Evolutionary conservation across 2,888 invertebrate genomes (phyloP), one percentile per base, ranked within the genome.

Genomic region (Eurytoma californica): DNA sequence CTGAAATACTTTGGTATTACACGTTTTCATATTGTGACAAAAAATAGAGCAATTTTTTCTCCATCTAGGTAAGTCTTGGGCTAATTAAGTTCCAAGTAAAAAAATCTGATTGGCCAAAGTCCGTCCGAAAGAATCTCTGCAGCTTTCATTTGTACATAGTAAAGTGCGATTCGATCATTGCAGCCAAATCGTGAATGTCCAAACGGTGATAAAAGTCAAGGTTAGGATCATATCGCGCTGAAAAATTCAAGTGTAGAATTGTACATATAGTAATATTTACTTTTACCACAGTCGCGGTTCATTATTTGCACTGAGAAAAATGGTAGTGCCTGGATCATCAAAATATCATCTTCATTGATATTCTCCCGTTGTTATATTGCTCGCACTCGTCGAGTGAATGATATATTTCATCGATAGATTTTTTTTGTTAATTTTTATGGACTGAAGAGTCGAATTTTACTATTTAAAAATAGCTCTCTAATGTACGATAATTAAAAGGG

Each of bases 121-220:
- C 89, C 90, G 89, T 90, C 90, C 89, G 86, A 88, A 87, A 83
- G 83, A 87, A 87, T 87, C 86, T 88, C 86, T 80, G 18, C 66
- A 73, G 53, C 73, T 79, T 82, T 82, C 78, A 78, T 80, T 82
- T 80, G 80, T 82, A 82, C 70, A 82, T 82, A 79, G 73, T 63
- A 65, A 72, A 77, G 72, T 70, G 82, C 73, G 82, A 80, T 77
- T 79, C 79, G 68, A 81, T 75, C 70, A 72, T 74, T 72, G 67
- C 61, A 81, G 79, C 81, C 72, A 79, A 77, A 81, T 77, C 72
- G 67, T 67, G 67, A 58, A 60, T 49, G 66, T 79, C 70, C 70
- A 77, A 51, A 24, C 70, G 75, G 79, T 81, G 79, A 81, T 79
- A 77, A 72, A 74, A 81, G 72, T 79, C 79, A 81, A 81, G 73